Evolutionary conservation across 2,797 vertebrate genomes (phyloP).

Genomic region (Morus bassanus): DNA sequence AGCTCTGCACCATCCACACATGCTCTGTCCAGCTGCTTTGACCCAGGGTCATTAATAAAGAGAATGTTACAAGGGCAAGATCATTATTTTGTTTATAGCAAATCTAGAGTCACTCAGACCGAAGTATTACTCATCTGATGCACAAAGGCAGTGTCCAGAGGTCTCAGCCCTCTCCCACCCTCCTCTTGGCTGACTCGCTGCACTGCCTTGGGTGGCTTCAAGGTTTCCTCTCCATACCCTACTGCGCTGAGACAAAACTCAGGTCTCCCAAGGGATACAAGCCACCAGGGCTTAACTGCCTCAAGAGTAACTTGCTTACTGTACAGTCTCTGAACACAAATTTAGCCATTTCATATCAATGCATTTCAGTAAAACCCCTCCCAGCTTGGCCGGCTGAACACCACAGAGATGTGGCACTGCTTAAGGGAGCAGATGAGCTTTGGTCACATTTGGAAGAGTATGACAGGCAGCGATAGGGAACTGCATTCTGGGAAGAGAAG

Average conservation of each 20-base stretch:
- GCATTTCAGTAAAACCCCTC: too few relatives aligned
- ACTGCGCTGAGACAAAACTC: rapidly evolving
- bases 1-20: not conserved
- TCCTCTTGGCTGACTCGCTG: not conserved
- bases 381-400: not conserved
- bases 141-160: not conserved
- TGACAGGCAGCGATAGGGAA: not conserved
- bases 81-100: not conserved
- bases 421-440: not conserved
- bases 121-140: not conserved
- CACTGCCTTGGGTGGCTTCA: not conserved
- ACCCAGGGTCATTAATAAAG: not conserved
- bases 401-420: not conserved
- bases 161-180: not conserved
- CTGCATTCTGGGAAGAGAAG: not conserved
- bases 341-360: not conserved
- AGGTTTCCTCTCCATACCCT: not conserved
- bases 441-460: not conserved
- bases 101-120: not conserved
- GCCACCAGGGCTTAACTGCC: not conserved
- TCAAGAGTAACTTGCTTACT: not conserved
- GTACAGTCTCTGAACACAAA: not conserved
- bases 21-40: not conserved
- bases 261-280: not conserved
- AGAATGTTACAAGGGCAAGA: not conserved